Conservation (phyloP, 2,888 invertebrate genomes). For the Omphaloscelis lunosa region DNA sequence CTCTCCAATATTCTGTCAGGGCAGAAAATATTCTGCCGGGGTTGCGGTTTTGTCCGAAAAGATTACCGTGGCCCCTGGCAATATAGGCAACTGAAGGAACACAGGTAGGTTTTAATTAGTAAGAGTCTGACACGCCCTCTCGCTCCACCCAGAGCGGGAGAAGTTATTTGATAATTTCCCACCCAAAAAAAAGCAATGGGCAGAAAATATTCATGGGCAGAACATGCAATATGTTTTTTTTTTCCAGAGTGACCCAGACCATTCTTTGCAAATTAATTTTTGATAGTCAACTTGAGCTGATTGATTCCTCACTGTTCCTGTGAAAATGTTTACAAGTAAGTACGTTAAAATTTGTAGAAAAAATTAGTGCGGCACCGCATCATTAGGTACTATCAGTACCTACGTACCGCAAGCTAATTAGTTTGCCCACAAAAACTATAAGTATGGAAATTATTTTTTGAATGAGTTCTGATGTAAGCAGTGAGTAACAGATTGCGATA, state of each 20-base stretch:
- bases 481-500: neutral
- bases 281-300: neutral
- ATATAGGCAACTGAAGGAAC: no score
- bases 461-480: neutral
- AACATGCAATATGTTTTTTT: slow-evolving; percentile 28
- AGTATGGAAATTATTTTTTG: neutral
- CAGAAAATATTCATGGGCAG: slow-evolving; percentile 45
- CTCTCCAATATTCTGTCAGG: slow-evolving; percentile 12
- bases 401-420: neutral
- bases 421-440: neutral
- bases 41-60: no score
- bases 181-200: no score
- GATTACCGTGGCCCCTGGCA: no score
- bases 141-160: no score
- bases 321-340: neutral
- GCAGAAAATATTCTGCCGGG: slow-evolving; percentile 52
- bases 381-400: neutral
- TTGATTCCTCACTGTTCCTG: slow-evolving; percentile 5
- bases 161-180: no score
- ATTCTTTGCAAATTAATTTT: slow-evolving; percentile 42
- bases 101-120: no score
- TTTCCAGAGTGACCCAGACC: slow-evolving; percentile 11
- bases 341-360: neutral
- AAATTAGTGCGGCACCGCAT: neutral
- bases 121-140: no score